Conservation (phyloP, 2,888 invertebrate genomes). For the Meteorus colon region DNA sequence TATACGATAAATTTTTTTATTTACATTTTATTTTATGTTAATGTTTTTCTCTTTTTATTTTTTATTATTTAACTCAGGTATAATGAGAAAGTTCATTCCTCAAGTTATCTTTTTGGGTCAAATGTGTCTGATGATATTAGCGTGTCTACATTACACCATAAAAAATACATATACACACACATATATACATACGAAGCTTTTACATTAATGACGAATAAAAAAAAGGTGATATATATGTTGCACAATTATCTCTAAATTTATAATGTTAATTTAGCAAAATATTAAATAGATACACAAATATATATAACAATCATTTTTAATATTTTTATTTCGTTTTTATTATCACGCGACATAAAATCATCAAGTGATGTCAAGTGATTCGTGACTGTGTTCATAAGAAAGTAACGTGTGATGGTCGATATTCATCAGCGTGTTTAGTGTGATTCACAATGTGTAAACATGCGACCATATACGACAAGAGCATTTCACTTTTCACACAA, state of each 20-base stretch:
- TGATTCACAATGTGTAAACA: not conserved
- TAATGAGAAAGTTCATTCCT: not conserved
- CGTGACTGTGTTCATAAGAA: not conserved
- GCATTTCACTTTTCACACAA: conserved; percentile 19
- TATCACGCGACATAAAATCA: conserved; percentile 8
- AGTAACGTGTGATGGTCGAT: too few relatives aligned
- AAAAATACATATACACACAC: not conserved
- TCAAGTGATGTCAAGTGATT: conserved; percentile 9
- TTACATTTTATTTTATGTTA: not conserved
- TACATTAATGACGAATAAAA: conserved; percentile 1
- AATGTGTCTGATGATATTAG: conserved; percentile 4
- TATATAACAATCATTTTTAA: not conserved
- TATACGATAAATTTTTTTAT: not conserved
- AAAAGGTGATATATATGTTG: not conserved
- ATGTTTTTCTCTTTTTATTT: not conserved
- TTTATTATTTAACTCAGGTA: not conserved
- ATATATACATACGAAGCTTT: not conserved
- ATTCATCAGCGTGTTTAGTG: not conserved
- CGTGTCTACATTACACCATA: not conserved
- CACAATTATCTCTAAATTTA: not conserved
- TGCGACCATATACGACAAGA: not conserved
- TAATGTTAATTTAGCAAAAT: not conserved
- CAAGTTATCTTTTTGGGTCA: conserved; percentile 4
- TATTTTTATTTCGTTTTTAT: not conserved
- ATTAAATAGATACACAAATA: not conserved